A percentile compares a stretch with the other conserved stretches of the same genome.
Evolutionary conservation across 2,797 vertebrate genomes (phyloP).

Genomic region (Rhinichthys osculus): DNA sequence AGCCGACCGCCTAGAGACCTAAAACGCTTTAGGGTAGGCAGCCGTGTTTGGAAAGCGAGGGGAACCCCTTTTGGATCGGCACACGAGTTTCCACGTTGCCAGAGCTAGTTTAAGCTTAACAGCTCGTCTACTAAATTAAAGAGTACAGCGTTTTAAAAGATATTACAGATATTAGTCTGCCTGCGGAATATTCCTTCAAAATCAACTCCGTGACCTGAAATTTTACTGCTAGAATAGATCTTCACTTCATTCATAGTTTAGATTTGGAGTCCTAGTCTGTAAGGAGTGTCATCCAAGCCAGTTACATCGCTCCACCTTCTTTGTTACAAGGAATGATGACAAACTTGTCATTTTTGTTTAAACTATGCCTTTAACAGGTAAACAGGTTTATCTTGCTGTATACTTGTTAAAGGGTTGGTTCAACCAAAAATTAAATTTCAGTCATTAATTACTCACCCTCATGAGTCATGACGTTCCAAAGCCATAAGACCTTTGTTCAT

Average conservation of each 20-base stretch:
- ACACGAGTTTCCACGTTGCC: slow-evolving; percentile 3
- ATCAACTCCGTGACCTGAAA: neutral
- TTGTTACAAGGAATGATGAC: neutral
- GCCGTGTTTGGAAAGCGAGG: slow-evolving; percentile 29
- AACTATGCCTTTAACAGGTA: neutral
- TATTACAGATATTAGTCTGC: neutral
- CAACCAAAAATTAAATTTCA: no score
- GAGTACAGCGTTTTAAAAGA: neutral
- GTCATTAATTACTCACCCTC: no score
- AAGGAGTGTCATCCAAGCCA: neutral
- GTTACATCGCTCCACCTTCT: neutral
- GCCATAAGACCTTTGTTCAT: no score
- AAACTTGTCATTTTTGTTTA: neutral
- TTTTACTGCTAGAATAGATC: neutral
- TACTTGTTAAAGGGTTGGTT: neutral
- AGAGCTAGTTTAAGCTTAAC: neutral
- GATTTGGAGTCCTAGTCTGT: neutral
- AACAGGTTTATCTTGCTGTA: neutral
- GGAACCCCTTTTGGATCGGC: slow-evolving; percentile 37
- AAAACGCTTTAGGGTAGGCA: slow-evolving; percentile 50
- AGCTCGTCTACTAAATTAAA: neutral
- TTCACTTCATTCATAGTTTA: neutral
- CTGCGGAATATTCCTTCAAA: neutral
- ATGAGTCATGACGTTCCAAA: no score
- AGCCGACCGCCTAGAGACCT: slow-evolving; percentile 43